Base-by-base conservation (phyloP, 23 tunicate genomes). In the Halocynthia aurantium region DNA sequence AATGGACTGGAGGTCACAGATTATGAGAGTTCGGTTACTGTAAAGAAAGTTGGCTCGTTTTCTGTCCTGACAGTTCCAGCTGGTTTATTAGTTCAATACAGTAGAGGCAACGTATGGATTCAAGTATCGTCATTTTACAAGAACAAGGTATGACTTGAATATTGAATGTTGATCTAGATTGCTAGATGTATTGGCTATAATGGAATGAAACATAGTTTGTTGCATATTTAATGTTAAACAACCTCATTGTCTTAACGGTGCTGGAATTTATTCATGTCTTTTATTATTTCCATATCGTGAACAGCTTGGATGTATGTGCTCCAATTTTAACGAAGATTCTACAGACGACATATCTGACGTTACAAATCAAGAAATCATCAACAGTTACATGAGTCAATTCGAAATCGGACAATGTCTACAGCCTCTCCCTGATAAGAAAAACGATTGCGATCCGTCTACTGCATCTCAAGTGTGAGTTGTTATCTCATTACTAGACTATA, bases 291-390 rank as follows among this genome's bases (percentile, higher is more conserved):
- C 12, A 57, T 18, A 60, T 60, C 4, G 2, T 21, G 22, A 0
- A 6, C 55, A 83, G 86, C 52, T 83, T 60, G 86, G 63, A 50
- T 83, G 86, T 52, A 31, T 83, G 80, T 83, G 86, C 54, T 81
- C 72, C 8, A 83, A 83, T 22, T 83, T 52, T 51, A 83, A 83
- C 64, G 86, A 69, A 10, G 78, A 54, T 10, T 5, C 31, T 0
- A 52, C 61, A 9, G 86, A 75, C 20, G 86, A 83, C 81, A 52
- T 73, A 31, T 75, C 65, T 65, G 40, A 61, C 51, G 6, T 22
- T 20, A 22, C 76, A 15, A 81, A 77, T 10, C 17, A 21, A 11
- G 81, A 71, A 10, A 80, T 53, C 8, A 1, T 44, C 22, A 69
- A 80, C 22, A 18, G 19, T 15, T 57, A 63, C 52, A 64, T 73